phyloP scores from a whole-genome alignment of 2,113 vertebrate genomes.

The Felis chaus region DNA sequence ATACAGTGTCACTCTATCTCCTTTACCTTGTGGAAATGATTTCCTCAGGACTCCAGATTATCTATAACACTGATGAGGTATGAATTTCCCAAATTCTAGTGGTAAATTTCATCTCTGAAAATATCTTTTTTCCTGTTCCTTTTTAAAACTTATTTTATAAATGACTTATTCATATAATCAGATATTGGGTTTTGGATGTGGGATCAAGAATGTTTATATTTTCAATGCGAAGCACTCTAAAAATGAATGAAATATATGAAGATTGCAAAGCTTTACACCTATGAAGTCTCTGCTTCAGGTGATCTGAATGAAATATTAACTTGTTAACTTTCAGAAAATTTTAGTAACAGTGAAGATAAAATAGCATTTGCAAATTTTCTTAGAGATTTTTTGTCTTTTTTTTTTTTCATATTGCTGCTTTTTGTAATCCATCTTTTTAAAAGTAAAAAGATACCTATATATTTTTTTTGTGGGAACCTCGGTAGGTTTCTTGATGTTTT shows the following conservation, averaged over 20 bases:
- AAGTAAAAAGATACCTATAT: conserved; percentile 1
- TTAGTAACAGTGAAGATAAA: neutral
- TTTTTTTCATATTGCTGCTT: neutral
- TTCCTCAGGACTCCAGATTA: conserved; percentile 96
- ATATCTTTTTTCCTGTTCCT: neutral
- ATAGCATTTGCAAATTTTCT: neutral
- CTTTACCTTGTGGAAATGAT: conserved; percentile 99
- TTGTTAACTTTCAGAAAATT: neutral
- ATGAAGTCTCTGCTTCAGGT: neutral
- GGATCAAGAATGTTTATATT: neutral
- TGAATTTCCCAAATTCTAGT: conserved; percentile 68
- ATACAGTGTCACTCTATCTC: conserved; percentile 94
- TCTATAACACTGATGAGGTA: conserved; percentile 99
- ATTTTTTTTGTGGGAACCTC: neutral
- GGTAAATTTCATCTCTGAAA: neutral
- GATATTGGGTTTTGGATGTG: neutral
- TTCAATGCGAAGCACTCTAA: neutral
- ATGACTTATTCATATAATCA: neutral
- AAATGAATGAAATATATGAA: conserved; percentile 1
- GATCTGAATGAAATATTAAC: conserved; percentile 4
- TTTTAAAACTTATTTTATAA: conserved; percentile 9
- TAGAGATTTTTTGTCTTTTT: neutral
- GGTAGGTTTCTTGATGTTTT: neutral
- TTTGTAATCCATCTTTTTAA: neutral
- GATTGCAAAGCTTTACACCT: neutral